Conservation (phyloP, 2,797 vertebrate genomes). For the Sebastes hubbsi region DNA sequence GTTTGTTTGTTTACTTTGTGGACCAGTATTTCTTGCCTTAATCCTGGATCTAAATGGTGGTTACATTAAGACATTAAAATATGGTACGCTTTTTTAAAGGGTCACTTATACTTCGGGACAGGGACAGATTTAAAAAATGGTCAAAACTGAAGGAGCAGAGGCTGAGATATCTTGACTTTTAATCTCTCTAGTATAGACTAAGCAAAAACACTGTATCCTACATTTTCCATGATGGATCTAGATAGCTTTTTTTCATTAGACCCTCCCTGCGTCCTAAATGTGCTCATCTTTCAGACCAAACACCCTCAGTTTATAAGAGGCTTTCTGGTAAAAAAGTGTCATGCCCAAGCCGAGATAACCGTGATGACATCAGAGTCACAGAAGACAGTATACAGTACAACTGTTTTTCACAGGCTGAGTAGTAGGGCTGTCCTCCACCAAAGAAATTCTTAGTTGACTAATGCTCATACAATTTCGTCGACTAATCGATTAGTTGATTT, state of each 20-base stretch:
- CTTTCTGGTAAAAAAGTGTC: not conserved
- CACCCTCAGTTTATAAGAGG: not conserved
- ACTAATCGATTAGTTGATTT: no score
- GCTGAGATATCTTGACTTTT: not conserved
- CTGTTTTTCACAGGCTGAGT: not conserved
- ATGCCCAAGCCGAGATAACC: not conserved
- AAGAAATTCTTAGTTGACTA: no score
- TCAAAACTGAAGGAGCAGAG: no score
- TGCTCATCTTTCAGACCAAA: not conserved
- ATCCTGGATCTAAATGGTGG: not conserved
- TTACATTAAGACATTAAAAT: not conserved
- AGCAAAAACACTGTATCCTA: not conserved
- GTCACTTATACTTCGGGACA: not conserved
- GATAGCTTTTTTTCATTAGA: not conserved
- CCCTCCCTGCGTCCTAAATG: not conserved
- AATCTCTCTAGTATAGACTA: not conserved
- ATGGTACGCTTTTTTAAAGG: not conserved
- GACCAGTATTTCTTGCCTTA: not conserved
- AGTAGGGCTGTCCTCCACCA: no score
- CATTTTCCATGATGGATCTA: not conserved
- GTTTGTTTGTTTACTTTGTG: slow-evolving; percentile 3
- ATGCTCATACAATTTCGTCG: accelerated
- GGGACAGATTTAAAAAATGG: not conserved
- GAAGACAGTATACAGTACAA: not conserved
- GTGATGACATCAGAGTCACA: not conserved